phyloP scores from a whole-genome alignment of 1,140 invertebrate species.

The Ridgeia piscesae region DNA sequence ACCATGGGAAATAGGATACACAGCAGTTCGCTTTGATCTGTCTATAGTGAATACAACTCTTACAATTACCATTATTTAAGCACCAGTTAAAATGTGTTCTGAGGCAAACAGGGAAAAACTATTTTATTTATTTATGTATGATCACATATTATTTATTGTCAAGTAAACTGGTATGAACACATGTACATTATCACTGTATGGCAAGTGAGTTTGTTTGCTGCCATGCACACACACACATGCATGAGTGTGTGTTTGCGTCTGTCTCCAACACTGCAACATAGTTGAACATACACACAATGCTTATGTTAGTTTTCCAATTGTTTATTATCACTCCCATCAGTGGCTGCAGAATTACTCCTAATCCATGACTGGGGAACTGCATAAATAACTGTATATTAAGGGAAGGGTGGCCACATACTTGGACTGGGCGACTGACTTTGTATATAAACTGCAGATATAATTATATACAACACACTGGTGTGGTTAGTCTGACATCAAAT shows the following conservation, averaged over 20 bases:
- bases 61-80: no score
- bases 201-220: neutral
- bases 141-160: no score
- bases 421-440: neutral
- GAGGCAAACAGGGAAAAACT: no score
- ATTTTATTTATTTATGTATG: no score
- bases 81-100: no score
- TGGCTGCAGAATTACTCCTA: neutral
- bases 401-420: neutral
- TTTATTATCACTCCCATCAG: neutral
- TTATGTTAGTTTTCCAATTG: neutral
- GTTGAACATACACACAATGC: no score
- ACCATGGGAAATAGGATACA: no score
- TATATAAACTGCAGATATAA: neutral
- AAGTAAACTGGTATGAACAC: neutral
- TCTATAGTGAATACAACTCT: no score
- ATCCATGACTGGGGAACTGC: neutral
- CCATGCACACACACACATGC: neutral
- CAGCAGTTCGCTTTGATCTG: no score
- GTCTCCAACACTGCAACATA: neutral
- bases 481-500: neutral
- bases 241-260: no score
- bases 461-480: neutral
- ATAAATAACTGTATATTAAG: neutral
- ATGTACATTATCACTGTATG: neutral